These are phyloP conservation scores for Piscicola geometra DNA, from an alignment of 2,888 invertebrate genomes.

Conservation along the genomic window DNA sequence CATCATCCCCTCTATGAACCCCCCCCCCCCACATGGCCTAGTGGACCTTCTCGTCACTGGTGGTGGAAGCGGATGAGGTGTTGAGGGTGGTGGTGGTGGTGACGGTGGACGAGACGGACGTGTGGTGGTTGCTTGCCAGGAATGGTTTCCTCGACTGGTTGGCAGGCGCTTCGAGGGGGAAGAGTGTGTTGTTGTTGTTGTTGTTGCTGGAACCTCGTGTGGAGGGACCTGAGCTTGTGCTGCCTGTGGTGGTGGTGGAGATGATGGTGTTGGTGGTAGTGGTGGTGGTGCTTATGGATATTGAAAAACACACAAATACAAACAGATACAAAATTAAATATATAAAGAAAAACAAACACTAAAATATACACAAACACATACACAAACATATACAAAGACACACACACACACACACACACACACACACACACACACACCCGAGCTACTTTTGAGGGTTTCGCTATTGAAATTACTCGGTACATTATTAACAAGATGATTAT, in stretches of 20 bases:
- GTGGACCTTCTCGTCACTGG: conserved; percentile 7
- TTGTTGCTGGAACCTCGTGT: conserved; percentile 2
- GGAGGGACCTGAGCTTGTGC: neutral
- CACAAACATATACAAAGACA: neutral
- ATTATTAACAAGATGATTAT: conserved; percentile 12
- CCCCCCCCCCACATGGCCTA: neutral
- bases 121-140: neutral
- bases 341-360: neutral
- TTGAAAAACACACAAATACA: neutral
- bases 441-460: conserved; percentile 39
- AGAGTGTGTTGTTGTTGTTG: neutral
- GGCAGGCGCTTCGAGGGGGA: too few relatives aligned
- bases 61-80: conserved; percentile 13
- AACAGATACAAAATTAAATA: neutral
- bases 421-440: conserved; percentile 28
- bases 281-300: too few relatives aligned
- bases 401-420: too few relatives aligned
- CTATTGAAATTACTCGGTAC: conserved; percentile 10
- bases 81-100: conserved; percentile 32
- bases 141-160: too few relatives aligned
- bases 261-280: conserved; percentile 5
- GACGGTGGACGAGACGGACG: conserved; percentile 11
- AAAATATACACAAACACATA: neutral
- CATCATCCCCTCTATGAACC: neutral
- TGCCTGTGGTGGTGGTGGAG: neutral